Evolutionary conservation across 2,797 vertebrate genomes (phyloP).

Genomic region (Phataginus tetradactyla): DNA sequence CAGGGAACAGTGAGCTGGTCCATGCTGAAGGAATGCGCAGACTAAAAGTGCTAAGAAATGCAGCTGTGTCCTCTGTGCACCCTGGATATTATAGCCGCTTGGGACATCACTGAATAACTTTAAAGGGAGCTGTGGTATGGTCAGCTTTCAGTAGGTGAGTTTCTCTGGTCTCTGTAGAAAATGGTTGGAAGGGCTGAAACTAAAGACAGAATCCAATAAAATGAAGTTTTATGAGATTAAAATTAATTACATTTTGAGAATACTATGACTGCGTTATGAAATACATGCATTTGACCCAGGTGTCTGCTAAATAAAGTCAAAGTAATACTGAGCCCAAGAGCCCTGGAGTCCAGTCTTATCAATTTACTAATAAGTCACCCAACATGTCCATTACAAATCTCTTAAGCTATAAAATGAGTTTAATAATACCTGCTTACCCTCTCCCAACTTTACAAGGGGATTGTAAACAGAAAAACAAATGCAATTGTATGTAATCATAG

Average conservation of each 20-base stretch:
- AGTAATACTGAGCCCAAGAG: background rate
- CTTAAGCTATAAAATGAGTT: background rate
- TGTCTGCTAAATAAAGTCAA: constrained; percentile 36
- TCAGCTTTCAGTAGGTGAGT: background rate
- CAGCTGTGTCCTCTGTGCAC: background rate
- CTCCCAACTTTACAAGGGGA: background rate
- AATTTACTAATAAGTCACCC: background rate
- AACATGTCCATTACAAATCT: constrained; percentile 13
- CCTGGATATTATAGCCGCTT: background rate
- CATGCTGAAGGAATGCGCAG: background rate
- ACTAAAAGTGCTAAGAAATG: background rate
- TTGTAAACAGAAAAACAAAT: constrained; percentile 18
- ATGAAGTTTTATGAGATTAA: constrained; percentile 10
- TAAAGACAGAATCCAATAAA: background rate
- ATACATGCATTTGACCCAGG: background rate
- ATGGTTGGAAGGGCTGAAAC: background rate
- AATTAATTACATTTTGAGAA: constrained; percentile 45
- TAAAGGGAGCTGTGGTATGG: background rate
- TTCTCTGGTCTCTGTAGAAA: background rate
- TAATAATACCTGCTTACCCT: background rate
- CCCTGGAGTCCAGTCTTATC: constrained; percentile 1
- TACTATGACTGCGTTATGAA: constrained; percentile 20
- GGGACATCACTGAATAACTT: background rate
- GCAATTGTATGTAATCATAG: background rate
- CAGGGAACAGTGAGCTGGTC: background rate